Base-by-base conservation (phyloP, 2,888 invertebrate species). In the Epirrhoe alternata region DNA sequence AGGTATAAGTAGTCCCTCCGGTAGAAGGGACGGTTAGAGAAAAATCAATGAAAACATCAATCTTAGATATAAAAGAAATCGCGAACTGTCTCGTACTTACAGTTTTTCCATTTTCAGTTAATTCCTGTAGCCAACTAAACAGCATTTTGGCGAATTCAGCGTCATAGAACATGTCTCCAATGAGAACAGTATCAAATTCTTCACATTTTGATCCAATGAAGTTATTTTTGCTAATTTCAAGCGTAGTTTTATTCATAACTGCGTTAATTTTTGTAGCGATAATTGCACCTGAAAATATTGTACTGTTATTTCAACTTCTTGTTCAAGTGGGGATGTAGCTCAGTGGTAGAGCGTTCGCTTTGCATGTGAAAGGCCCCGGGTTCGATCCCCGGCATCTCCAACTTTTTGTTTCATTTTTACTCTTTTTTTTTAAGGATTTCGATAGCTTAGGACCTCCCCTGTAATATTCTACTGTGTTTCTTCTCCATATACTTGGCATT, bases 301-400 rank as follows among this genome's bases (percentile, higher is more conserved):
- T 35, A 50, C 60, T 0, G 24, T 61, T 72, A 83, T 83, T 89
- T 89, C 33, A 1, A 1, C 0, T 0, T 0, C 0, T 0, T 0
- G 0, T 0, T 0, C 55, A 81, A 70, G 74, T 70, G 95, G 95
- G 95, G 97, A 97, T 97, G 97, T 97, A 97, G 97, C 97, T 97
- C 97, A 97, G 97, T 97, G 97, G 97, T 97, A 97, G 97, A 97
- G 97, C 97, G 97, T 97, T 97, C 97, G 97, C 97, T 97, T 97
- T 97, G 97, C 97, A 97, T 97, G 97, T 97, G 97, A 97, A 97
- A 97, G 97, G 97, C 97, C 97, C 97, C 97, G 97, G 97, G 97
- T 97, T 97, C 97, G 97, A 98, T 97, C 97, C 97, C 97, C 97
- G 97, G 97, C 97, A 97, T 96, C 96, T 96, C 97, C 96, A 86